Conservation (phyloP, 2,113 vertebrate genomes). For the human region GRCh38 chr17:76701001-76701500, state of each 20-base stretch:
- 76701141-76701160: fast-evolving
- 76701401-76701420: neutral
- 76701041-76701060: too few species aligned
- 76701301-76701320: neutral
- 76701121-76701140: fast-evolving
- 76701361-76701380: fast-evolving
- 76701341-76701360: neutral
- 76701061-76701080: neutral
- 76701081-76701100: neutral
- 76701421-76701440: too few species aligned
- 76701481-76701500: fast-evolving
- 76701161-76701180: neutral
- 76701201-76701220: neutral
- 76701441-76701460: neutral
- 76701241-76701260: neutral
- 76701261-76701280: neutral
- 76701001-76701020: neutral
- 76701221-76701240: fast-evolving
- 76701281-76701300: fast-evolving
- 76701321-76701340: neutral
- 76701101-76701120: neutral
- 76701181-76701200: neutral
- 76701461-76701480: neutral
- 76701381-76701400: neutral
- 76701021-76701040: neutral